Conservation (phyloP, 2,797 vertebrate genomes). For the Pagetopsis macropterus region DNA sequence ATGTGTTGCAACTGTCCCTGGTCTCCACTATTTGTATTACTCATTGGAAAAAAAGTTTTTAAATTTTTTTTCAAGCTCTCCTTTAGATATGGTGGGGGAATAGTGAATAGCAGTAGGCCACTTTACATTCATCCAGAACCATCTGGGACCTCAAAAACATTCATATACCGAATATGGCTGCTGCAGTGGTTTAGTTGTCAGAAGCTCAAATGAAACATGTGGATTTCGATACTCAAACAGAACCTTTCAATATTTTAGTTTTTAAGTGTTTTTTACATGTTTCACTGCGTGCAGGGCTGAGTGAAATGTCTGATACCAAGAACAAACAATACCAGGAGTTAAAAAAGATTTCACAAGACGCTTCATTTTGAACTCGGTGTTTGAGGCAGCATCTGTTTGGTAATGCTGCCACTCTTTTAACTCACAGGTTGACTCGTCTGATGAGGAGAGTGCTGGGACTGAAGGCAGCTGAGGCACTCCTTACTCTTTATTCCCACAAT, state of each 20-base stretch:
- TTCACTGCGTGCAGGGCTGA: background rate
- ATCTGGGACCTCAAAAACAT: background rate
- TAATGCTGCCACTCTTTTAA: slow-evolving; percentile 20
- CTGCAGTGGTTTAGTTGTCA: background rate
- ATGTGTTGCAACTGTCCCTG: no score
- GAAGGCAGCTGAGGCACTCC: slow-evolving; percentile 7
- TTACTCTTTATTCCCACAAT: background rate
- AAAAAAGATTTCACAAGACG: slow-evolving; percentile 45
- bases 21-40: no score
- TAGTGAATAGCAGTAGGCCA: no score
- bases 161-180: background rate
- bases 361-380: slow-evolving; percentile 29
- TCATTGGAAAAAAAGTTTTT: no score
- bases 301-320: slow-evolving; percentile 15
- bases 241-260: slow-evolving; percentile 15
- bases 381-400: slow-evolving; percentile 20
- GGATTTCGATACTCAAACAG: background rate
- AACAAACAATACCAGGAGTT: slow-evolving; percentile 28
- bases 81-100: no score
- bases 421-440: slow-evolving; percentile 27
- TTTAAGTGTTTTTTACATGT: background rate
- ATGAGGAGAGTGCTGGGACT: slow-evolving; percentile 26
- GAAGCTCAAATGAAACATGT: background rate
- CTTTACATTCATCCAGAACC: background rate
- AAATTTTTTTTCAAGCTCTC: no score